phyloP scores from a whole-genome alignment of 2,888 invertebrate genomes.

The Callosobruchus maculatus region DNA sequence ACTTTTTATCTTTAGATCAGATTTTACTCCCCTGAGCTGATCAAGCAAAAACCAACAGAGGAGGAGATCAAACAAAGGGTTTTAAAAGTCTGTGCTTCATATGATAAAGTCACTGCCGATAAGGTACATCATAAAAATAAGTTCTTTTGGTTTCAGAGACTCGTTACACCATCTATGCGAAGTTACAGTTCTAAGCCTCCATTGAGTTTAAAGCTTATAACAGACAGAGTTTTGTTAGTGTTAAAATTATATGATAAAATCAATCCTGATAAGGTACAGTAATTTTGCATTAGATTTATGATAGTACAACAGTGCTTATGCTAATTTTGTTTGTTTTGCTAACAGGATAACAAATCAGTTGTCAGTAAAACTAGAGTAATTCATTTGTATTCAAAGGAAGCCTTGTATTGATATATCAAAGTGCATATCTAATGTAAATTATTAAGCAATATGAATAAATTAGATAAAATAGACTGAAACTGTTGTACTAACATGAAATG shows the following conservation, averaged over 20 bases:
- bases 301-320: slow-evolving; percentile 7
- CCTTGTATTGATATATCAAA: too few relatives aligned
- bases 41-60: slow-evolving; percentile 55
- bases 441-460: too few relatives aligned
- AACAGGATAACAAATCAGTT: too few relatives aligned
- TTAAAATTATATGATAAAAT: slow-evolving; percentile 98
- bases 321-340: neutral
- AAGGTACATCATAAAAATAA: slow-evolving; percentile 61
- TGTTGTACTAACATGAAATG: slow-evolving; percentile 22
- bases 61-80: slow-evolving; percentile 76
- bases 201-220: slow-evolving; percentile 76
- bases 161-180: slow-evolving; percentile 62
- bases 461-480: neutral
- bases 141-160: slow-evolving; percentile 55
- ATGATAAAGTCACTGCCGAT: slow-evolving; percentile 83
- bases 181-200: slow-evolving; percentile 74
- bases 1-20: slow-evolving; percentile 24
- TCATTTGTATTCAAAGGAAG: too few relatives aligned
- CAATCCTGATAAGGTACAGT: slow-evolving; percentile 83
- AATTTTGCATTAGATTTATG: slow-evolving; percentile 32
- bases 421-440: too few relatives aligned
- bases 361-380: too few relatives aligned
- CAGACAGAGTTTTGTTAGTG: slow-evolving; percentile 88
- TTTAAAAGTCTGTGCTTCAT: slow-evolving; percentile 79
- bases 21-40: slow-evolving; percentile 42